Percentiles rank a stretch among this genome's conserved stretches.
Conservation (phyloP, 2,797 vertebrate genomes). For the Eulemur mongoz region DNA sequence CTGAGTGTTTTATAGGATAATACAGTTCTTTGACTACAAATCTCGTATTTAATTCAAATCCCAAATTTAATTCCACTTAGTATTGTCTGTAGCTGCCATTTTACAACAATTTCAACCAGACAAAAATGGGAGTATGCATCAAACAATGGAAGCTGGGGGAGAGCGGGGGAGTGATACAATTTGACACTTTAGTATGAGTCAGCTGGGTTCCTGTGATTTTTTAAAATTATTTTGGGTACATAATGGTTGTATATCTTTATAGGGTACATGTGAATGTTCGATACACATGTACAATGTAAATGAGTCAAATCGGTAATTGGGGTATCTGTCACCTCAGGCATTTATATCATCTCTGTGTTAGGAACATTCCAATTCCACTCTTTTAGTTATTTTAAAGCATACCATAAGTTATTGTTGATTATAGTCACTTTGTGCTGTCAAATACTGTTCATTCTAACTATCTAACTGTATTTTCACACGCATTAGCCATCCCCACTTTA, state of each 20-base stretch:
- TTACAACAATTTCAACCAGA: not conserved
- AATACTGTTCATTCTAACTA: not conserved
- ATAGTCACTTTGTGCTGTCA: not conserved
- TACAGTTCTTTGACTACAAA: not conserved
- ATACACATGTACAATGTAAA: not conserved
- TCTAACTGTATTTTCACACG: not conserved
- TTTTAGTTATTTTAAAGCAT: not conserved
- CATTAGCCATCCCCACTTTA: not conserved
- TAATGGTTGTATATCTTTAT: not conserved
- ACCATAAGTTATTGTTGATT: not conserved
- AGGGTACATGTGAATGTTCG: not conserved
- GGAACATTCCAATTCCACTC: not conserved
- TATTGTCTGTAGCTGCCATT: not conserved
- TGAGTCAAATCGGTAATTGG: not conserved
- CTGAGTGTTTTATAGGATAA: not conserved
- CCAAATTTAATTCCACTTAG: not conserved
- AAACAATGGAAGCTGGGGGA: not conserved
- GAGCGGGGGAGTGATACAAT: not conserved
- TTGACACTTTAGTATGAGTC: not conserved
- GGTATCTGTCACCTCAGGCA: not conserved
- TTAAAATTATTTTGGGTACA: not conserved
- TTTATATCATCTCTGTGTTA: not conserved
- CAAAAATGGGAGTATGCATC: not conserved
- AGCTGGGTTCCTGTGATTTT: constrained; percentile 18
- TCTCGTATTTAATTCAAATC: not conserved